Evolutionary conservation across 2,888 invertebrate genomes (phyloP), one percentile per base, ranked within the genome.

Genomic region (Leucophenga montana): DNA sequence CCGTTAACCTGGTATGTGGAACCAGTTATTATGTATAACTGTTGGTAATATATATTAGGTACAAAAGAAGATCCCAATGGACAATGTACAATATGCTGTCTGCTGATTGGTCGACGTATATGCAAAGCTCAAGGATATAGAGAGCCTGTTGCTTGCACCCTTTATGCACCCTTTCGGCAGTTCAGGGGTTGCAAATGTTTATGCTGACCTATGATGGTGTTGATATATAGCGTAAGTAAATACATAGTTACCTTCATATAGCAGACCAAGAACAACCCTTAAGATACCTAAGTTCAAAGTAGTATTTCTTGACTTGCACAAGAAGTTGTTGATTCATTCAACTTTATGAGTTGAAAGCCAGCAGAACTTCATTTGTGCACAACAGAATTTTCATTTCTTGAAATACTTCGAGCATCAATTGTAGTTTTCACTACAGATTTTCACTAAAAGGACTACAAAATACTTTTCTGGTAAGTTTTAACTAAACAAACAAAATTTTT

Each of bases 261-360:
- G 4, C 2, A 27, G 27, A 27, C 27, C 27, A 27, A 27, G 44
- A 76, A 14, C 71, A 71, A 79, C 61, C 75, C 72, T 48, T 64
- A 39, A 48, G 53, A 65, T 27, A 14, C 50, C n/a, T 50, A 6
- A 46, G 50, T 39, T 39, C 39, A 39, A 50, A 53, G 59, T 22
- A 20, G 46, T 64, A 78, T 83, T 82, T 80, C 65, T 78, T 68
- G 74, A 53, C 5, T 20, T 61, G 39, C 68, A 61, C 13, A 48
- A 57, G 18, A 22, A 64, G 59, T 59, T 71, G 48, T n/a, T 16
- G 67, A 72, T 66, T 82, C 84, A 86, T 87, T 86, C 85, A 84
- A 83, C 87, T 87, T 79, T 77, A 77, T 76, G 80, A 86, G 86
- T 87, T 85, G 87, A 85, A 83, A 85, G 78, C 76, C 78, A 70